These are phyloP conservation scores for Epizoanthus illoricatus DNA, from an alignment of 92 coral and sea anemone species.

Conservation along the genomic window DNA sequence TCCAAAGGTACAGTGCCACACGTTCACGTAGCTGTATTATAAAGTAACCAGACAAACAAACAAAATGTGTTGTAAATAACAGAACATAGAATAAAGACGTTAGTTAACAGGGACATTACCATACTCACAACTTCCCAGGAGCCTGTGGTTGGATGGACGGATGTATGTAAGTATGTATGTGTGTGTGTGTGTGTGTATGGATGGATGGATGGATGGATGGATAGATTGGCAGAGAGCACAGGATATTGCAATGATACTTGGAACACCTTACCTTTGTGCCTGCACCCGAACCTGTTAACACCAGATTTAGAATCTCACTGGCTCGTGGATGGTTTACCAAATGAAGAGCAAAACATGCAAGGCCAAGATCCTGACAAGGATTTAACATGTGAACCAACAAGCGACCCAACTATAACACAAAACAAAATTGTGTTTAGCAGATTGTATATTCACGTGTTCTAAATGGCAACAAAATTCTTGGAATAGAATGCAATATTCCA, in stretches of 20 bases:
- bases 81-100: not conserved
- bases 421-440: not conserved
- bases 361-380: conserved; percentile 61
- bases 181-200: too few relatives aligned
- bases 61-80: not conserved
- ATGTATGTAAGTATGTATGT: too few relatives aligned
- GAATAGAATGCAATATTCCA: too few relatives aligned
- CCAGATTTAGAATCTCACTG: conserved; percentile 59
- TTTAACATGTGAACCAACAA: conserved; percentile 74
- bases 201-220: too few relatives aligned
- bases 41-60: not conserved
- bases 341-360: conserved; percentile 76
- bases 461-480: too few relatives aligned
- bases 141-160: too few relatives aligned
- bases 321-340: conserved; percentile 72
- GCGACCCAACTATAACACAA: conserved; percentile 64
- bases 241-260: not conserved
- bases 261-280: conserved; percentile 74
- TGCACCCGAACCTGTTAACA: conserved; percentile 64
- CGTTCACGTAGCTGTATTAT: conserved; percentile 77
- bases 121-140: too few relatives aligned
- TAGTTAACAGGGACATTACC: too few relatives aligned
- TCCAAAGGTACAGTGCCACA: conserved; percentile 71
- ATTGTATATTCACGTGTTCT: not conserved
- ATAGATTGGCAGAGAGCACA: too few relatives aligned